Evolutionary conservation across 2,797 vertebrate species (phyloP), one percentile per base, ranked within the genome.

Genomic region (Xiphorhynchus erythropygius): DNA sequence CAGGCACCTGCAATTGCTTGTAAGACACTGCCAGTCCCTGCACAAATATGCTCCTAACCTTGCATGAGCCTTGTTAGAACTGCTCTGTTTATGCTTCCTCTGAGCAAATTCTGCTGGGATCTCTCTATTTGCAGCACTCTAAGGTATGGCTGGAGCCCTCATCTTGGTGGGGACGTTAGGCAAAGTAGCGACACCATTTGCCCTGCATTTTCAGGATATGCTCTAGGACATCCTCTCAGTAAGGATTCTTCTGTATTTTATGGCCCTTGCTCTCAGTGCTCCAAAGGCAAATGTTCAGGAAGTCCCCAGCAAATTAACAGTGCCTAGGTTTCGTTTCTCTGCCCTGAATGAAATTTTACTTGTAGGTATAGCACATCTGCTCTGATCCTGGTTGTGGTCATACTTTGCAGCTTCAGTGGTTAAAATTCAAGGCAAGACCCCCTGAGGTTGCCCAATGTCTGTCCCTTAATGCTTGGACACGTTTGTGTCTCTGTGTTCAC

Each of bases 1-100:
- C 85, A 86, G 95, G 92, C 97, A 97, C 97, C 97, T 97, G 97
- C 96, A 93, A 94, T 96, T 86, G 63, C 90, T 91, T 78, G 50
- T 92, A 56, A 96, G 94, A 90, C 83, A 79, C 79, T 93, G 93
- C 81, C 82, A 59, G 87, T 76, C 84, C 77, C 91, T 80, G 95
- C 76, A 67, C 77, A 94, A 87, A 94, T 74, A 92, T 93, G 84
- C 59, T 89, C 55, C 91, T 76, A 33, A 23, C 73, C 62, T 49
- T 84, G 49, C 75, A 7, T 6, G 22, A 68, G 32, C 71, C 55
- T 50, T 9, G 2, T 32, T 46, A 35, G 83, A 82, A 35, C 78
- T 57, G 60, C 73, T 89, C 80, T 62, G 60, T 64, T 91, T 33
- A 5, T 81, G 78, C 56, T 85, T 73, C 77, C 68, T 49, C 86